phyloP scores from a whole-genome alignment of 1,140 invertebrate genomes.

The Cydia pomonella region DNA sequence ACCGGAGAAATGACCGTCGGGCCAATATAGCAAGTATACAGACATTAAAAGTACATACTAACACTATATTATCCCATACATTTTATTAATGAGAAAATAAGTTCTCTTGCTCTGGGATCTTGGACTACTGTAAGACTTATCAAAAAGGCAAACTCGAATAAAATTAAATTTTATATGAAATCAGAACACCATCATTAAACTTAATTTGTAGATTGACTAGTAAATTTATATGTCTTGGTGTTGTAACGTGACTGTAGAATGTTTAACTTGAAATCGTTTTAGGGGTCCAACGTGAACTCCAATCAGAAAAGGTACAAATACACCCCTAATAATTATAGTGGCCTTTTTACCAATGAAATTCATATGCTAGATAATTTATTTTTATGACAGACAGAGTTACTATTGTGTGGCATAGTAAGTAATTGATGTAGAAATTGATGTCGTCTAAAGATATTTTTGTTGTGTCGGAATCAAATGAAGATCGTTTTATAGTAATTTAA shows the following conservation, averaged over 20 bases:
- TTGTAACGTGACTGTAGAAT: slow-evolving; percentile 52
- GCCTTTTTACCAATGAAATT: slow-evolving; percentile 47
- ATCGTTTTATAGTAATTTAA: slow-evolving; percentile 47
- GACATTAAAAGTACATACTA: too few species aligned
- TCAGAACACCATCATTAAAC: slow-evolving; percentile 15
- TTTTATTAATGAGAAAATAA: too few species aligned
- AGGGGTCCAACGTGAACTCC: slow-evolving; percentile 42
- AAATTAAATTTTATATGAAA: slow-evolving; percentile 16
- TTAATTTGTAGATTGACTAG: slow-evolving; percentile 40
- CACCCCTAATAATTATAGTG: slow-evolving; percentile 44
- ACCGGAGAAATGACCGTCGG: too few species aligned
- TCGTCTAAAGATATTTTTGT: slow-evolving; percentile 44
- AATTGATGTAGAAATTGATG: slow-evolving; percentile 43
- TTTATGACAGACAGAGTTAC: slow-evolving; percentile 41
- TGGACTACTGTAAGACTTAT: slow-evolving; percentile 24
- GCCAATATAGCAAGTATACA: too few species aligned
- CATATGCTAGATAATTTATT: slow-evolving; percentile 44
- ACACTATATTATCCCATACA: too few species aligned
- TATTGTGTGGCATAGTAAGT: slow-evolving; percentile 41
- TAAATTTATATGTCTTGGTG: slow-evolving; percentile 59
- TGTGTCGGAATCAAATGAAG: slow-evolving; percentile 47
- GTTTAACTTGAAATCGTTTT: slow-evolving; percentile 39
- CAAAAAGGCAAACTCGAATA: slow-evolving; percentile 29
- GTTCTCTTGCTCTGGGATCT: too few species aligned
- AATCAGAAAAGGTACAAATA: slow-evolving; percentile 34